Conservation (phyloP, 1,140 invertebrate genomes). For the Thaumetopoea pityocampa region DNA sequence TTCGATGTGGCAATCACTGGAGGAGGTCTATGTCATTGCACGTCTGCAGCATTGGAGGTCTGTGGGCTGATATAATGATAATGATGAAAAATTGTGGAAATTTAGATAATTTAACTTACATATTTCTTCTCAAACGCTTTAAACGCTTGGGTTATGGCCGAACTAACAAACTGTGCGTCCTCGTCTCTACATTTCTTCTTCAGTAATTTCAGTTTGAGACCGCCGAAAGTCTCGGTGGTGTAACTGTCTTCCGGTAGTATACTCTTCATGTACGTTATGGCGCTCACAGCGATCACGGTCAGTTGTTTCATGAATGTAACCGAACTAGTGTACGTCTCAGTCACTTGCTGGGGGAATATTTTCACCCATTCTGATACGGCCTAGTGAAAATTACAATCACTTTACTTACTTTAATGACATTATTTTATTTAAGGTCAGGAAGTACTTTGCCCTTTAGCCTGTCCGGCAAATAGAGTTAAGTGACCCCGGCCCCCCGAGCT, state of each 20-base stretch:
- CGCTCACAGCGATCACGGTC: conserved; percentile 49
- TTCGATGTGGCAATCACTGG: too few species aligned
- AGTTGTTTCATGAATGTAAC: conserved; percentile 61
- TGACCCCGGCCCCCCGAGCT: too few species aligned
- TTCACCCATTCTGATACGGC: conserved; percentile 44
- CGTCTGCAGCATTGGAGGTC: too few species aligned
- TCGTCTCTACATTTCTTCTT: conserved; percentile 52
- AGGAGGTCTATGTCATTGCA: too few species aligned
- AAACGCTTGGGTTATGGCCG: conserved; percentile 46
- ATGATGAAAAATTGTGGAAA: conserved; percentile 1
- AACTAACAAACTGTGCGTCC: conserved; percentile 49
- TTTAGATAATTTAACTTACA: conserved; percentile 39
- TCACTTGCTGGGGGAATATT: conserved; percentile 43
- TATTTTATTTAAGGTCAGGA: too few species aligned
- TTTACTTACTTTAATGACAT: too few species aligned
- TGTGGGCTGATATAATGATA: too few species aligned
- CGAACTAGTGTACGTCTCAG: conserved; percentile 54
- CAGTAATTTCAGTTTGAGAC: conserved; percentile 39
- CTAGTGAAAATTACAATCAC: too few species aligned
- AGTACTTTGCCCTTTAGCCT: too few species aligned
- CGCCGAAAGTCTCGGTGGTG: conserved; percentile 39
- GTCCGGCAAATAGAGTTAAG: too few species aligned
- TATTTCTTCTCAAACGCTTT: conserved; percentile 63
- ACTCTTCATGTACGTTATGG: conserved; percentile 51
- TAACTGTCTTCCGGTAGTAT: conserved; percentile 48